Evolutionary conservation across 2,888 invertebrate genomes (phyloP).

Genomic region (Paralinhomoeus sp.): DNA sequence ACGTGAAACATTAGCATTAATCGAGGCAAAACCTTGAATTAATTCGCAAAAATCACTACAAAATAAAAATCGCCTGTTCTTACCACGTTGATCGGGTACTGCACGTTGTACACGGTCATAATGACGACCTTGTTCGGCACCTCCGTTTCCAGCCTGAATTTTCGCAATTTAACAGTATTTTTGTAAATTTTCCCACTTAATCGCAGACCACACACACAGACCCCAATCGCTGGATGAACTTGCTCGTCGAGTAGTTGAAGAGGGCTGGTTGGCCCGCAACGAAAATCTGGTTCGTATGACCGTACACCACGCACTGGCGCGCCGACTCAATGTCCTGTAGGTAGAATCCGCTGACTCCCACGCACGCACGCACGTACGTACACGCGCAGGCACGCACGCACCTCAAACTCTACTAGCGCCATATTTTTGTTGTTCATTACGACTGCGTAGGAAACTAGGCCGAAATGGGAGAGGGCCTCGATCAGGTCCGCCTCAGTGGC

Average conservation of each 20-base stretch:
- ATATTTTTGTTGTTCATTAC: slow-evolving; percentile 17
- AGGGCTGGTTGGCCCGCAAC: slow-evolving; percentile 28
- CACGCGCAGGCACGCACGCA: too few species aligned
- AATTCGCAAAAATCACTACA: background rate
- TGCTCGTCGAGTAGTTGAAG: slow-evolving; percentile 31
- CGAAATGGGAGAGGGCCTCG: slow-evolving; percentile 31
- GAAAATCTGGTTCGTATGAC: slow-evolving; percentile 22
- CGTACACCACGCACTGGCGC: slow-evolving; percentile 15
- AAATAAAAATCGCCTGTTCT: too few species aligned
- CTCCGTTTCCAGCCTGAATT: slow-evolving; percentile 30
- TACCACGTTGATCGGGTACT: slow-evolving; percentile 97
- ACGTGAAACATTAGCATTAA: background rate
- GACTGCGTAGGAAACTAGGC: slow-evolving; percentile 24
- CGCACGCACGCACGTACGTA: too few species aligned
- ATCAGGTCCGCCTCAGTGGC: slow-evolving; percentile 31
- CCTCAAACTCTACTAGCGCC: too few species aligned
- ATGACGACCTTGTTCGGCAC: slow-evolving; percentile 85
- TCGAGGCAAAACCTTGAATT: background rate
- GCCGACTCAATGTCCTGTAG: slow-evolving; percentile 12
- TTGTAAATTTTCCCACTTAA: background rate
- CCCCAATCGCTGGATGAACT: slow-evolving; percentile 24
- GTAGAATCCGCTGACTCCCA: too few species aligned
- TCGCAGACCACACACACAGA: background rate
- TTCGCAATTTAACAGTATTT: slow-evolving; percentile 9
- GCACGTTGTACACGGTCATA: slow-evolving; percentile 89